phyloP scores from a whole-genome alignment of 2,888 invertebrate species.

The Megastigmus dorsalis region DNA sequence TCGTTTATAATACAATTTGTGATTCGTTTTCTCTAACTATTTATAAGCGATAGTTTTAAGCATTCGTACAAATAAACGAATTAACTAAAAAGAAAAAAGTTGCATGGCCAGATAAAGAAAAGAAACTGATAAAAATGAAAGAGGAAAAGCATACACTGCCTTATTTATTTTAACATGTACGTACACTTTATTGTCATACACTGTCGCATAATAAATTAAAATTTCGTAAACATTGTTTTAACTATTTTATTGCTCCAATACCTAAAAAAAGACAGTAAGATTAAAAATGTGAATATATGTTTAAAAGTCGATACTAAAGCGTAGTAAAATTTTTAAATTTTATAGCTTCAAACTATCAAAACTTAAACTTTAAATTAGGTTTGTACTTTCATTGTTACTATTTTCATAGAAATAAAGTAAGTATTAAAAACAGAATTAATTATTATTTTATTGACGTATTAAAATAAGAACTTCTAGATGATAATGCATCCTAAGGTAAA shows the following conservation, averaged over 20 bases:
- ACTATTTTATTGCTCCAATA: constrained; percentile 8
- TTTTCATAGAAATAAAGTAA: no score
- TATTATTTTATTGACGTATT: no score
- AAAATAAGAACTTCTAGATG: no score
- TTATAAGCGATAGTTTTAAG: constrained; percentile 42
- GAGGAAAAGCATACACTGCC: constrained; percentile 68
- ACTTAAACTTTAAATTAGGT: no score
- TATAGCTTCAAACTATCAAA: no score
- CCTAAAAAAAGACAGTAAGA: no score
- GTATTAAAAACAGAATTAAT: no score
- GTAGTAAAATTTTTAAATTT: no score
- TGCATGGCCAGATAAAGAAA: constrained; percentile 3
- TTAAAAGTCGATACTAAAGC: no score
- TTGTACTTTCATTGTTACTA: no score
- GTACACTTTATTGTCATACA: constrained; percentile 69
- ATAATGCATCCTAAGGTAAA: no score
- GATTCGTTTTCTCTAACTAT: constrained; percentile 39
- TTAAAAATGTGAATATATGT: no score
- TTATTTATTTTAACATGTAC: constrained; percentile 72
- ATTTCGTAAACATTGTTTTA: constrained; percentile 62
- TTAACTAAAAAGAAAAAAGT: constrained; percentile 10
- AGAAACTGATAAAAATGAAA: constrained; percentile 7
- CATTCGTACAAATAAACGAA: constrained; percentile 38
- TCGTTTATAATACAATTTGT: constrained; percentile 24
- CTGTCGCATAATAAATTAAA: constrained; percentile 68